phyloP scores from a whole-genome alignment of 2,888 invertebrate species.

The Matsumyia berberina region DNA sequence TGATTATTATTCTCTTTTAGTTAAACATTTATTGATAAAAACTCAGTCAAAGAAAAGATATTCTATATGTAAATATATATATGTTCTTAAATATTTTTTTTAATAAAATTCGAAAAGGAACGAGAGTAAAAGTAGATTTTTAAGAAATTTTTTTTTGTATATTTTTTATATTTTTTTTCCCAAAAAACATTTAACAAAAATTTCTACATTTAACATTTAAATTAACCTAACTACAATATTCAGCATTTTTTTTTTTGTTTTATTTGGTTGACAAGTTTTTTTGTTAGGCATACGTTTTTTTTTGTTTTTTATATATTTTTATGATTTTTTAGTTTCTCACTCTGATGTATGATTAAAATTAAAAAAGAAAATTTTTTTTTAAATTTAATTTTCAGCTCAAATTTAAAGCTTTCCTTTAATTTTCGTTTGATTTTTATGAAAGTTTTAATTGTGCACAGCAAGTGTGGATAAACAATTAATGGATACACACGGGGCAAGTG shows the following conservation, averaged over 20 bases:
- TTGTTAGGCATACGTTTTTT: background rate
- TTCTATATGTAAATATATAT: constrained; percentile 9
- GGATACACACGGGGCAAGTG: too few species aligned
- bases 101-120: constrained; percentile 19
- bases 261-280: constrained; percentile 19
- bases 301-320: constrained; percentile 32
- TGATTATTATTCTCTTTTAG: constrained; percentile 18
- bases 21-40: constrained; percentile 29
- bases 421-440: background rate
- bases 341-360: constrained; percentile 49
- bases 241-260: constrained; percentile 46
- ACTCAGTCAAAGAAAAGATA: constrained; percentile 37
- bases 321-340: constrained; percentile 49
- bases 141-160: background rate
- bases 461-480: background rate
- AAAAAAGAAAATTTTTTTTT: constrained; percentile 3
- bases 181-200: constrained; percentile 47
- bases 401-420: constrained; percentile 28
- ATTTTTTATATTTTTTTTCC: constrained; percentile 13
- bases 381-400: constrained; percentile 13
- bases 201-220: constrained; percentile 50
- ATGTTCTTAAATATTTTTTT: background rate
- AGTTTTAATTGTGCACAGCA: background rate
- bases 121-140: constrained; percentile 13
- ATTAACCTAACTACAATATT: constrained; percentile 63